phyloP scores from a whole-genome alignment of 1,140 invertebrate species.

The Batillaria attramentaria region DNA sequence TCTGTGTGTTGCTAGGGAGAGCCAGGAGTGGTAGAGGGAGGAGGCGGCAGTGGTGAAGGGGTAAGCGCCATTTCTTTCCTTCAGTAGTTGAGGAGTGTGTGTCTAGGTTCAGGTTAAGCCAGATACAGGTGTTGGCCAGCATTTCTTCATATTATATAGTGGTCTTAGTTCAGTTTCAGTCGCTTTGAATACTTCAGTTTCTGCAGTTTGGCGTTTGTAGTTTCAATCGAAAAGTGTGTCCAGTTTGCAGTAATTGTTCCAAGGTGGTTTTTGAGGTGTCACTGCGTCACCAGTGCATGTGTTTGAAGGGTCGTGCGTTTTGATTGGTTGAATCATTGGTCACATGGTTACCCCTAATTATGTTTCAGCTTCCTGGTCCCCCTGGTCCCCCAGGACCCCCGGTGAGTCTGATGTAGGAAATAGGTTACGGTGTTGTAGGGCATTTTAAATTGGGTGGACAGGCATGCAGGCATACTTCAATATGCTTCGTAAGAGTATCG shows the following conservation, averaged over 20 bases:
- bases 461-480: too few relatives aligned
- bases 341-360: neutral
- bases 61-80: conserved; percentile 38
- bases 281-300: too few relatives aligned
- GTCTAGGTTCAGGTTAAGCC: too few relatives aligned
- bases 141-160: too few relatives aligned
- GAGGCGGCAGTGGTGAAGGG: conserved; percentile 54
- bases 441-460: too few relatives aligned
- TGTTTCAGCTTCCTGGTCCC: conserved; percentile 73
- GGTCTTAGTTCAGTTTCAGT: too few relatives aligned
- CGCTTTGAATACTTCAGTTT: neutral
- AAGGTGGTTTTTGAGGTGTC: too few relatives aligned
- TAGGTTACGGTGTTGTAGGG: neutral
- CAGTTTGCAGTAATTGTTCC: too few relatives aligned
- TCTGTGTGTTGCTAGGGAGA: conserved; percentile 49
- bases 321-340: neutral
- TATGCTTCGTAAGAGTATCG: too few relatives aligned
- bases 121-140: too few relatives aligned
- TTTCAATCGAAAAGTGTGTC: too few relatives aligned
- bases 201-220: neutral
- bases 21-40: conserved; percentile 50
- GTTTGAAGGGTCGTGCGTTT: neutral
- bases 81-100: too few relatives aligned
- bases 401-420: conserved; percentile 70
- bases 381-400: conserved; percentile 77